Conservation (phyloP, 2,797 vertebrate species). For the Ciconia nigra region DNA sequence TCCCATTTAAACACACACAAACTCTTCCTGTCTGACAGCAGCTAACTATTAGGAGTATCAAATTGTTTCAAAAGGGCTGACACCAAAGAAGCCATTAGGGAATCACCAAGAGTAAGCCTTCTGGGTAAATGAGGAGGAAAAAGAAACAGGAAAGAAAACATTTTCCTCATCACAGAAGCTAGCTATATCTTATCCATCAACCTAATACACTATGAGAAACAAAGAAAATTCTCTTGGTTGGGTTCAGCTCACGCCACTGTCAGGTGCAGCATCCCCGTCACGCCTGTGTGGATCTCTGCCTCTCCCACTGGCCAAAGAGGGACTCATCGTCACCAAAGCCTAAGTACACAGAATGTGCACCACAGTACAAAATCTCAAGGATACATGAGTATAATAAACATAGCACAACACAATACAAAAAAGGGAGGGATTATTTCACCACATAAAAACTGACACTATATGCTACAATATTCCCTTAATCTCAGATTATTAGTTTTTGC, state of each 20-base stretch:
- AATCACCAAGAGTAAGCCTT: background rate
- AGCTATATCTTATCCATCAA: background rate
- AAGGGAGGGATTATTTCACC: background rate
- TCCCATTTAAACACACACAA: background rate
- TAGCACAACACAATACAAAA: background rate
- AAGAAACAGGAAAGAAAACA: background rate
- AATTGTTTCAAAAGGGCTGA: background rate
- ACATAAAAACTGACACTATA: background rate
- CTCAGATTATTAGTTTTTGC: background rate
- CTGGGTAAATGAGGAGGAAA: background rate
- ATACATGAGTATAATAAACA: background rate
- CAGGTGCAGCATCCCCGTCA: no score
- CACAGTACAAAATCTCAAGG: background rate
- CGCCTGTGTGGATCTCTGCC: fast-evolving
- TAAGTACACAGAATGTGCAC: background rate
- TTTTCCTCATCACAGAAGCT: background rate
- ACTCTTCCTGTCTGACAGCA: background rate
- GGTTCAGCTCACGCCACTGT: background rate
- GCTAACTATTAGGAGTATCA: background rate
- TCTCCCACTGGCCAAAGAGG: background rate
- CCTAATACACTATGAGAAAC: background rate
- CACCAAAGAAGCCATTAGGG: background rate
- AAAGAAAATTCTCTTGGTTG: background rate
- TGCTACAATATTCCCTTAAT: background rate
- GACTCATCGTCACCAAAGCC: background rate